Conservation (phyloP, 2,113 vertebrate species). For the Eurypyga helias region DNA sequence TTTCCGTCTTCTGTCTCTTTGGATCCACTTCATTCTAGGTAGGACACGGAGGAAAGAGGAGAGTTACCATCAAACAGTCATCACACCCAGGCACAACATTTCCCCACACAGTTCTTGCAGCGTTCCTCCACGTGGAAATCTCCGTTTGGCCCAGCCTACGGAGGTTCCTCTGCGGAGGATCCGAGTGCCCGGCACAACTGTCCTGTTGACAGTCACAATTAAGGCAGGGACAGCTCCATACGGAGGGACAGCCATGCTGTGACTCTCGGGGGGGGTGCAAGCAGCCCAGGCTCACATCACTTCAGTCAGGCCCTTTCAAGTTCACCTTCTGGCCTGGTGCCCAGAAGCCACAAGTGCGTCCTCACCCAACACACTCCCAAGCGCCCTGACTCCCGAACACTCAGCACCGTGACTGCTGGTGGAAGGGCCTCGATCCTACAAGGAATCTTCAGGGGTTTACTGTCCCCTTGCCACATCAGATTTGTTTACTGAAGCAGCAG, state of each 20-base stretch:
- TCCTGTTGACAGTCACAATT: accelerated
- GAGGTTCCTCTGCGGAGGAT: neutral
- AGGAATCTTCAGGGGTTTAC: neutral
- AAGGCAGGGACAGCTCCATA: neutral
- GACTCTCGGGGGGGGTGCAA: neutral
- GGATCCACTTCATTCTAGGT: constrained; percentile 80
- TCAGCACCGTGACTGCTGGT: neutral
- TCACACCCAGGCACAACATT: neutral
- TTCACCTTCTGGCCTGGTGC: neutral
- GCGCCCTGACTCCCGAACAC: neutral
- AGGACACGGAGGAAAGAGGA: neutral
- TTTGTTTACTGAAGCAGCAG: neutral
- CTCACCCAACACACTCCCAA: neutral
- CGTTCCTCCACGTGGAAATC: neutral
- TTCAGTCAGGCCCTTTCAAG: neutral
- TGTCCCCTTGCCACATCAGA: neutral
- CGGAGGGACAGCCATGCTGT: accelerated
- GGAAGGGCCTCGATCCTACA: neutral
- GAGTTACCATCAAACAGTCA: neutral
- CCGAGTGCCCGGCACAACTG: neutral
- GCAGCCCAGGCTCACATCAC: neutral
- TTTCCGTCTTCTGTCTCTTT: constrained; percentile 85
- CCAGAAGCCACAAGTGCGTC: neutral
- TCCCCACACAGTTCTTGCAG: neutral
- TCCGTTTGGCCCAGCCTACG: neutral